These are phyloP conservation scores for Clusia tigrina DNA, from an alignment of 2,888 invertebrate species.

Conservation along the genomic window DNA sequence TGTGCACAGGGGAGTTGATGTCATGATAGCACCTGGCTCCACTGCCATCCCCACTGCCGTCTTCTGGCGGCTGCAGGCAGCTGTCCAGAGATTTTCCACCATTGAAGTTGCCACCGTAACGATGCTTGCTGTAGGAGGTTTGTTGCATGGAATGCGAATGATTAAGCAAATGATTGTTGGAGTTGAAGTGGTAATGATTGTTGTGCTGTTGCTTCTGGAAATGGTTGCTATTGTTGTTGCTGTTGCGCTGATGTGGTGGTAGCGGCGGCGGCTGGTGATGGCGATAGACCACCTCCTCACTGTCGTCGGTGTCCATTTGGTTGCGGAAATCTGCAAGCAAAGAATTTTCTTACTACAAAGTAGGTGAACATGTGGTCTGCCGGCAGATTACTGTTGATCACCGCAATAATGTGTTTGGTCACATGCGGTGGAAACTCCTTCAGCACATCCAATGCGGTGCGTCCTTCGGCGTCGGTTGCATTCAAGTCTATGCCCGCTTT, in stretches of 20 bases:
- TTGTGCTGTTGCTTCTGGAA: slow-evolving; percentile 45
- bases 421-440: slow-evolving; percentile 89
- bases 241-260: slow-evolving; percentile 31
- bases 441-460: slow-evolving; percentile 86
- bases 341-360: not conserved
- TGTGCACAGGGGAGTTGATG: slow-evolving; percentile 51
- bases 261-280: slow-evolving; percentile 39
- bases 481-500: slow-evolving; percentile 83
- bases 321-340: slow-evolving; percentile 49
- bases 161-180: slow-evolving; percentile 57
- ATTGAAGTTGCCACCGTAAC: slow-evolving; percentile 44
- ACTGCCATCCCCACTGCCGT: slow-evolving; percentile 4
- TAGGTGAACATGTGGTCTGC: not conserved
- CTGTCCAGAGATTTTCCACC: slow-evolving; percentile 57
- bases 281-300: slow-evolving; percentile 52
- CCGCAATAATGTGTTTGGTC: slow-evolving; percentile 83
- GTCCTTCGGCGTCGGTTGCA: slow-evolving; percentile 79
- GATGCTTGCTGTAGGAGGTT: slow-evolving; percentile 53
- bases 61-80: slow-evolving; percentile 50
- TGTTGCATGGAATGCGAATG: slow-evolving; percentile 58
- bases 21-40: slow-evolving; percentile 45
- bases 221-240: slow-evolving; percentile 23
- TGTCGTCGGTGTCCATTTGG: slow-evolving; percentile 57
- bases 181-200: slow-evolving; percentile 58
- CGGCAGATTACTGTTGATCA: slow-evolving; percentile 73